phyloP scores from a whole-genome alignment of 1,140 invertebrate genomes.

The Vanessa atalanta region DNA sequence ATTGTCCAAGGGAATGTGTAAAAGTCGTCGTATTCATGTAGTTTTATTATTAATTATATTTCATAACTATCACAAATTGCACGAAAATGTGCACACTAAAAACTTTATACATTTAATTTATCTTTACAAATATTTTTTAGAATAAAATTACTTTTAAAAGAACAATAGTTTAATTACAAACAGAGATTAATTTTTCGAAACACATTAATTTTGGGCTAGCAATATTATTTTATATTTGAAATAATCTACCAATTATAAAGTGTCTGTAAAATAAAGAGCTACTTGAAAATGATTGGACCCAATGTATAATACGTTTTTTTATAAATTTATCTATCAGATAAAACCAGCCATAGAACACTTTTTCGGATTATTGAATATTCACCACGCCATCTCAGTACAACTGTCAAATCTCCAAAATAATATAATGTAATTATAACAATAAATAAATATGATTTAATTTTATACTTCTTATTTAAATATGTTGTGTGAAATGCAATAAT shows the following conservation, averaged over 20 bases:
- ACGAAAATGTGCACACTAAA: conserved; percentile 23
- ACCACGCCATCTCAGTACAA: neutral
- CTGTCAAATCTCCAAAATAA: neutral
- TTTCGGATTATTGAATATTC: neutral
- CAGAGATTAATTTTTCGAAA: neutral
- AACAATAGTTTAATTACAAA: neutral
- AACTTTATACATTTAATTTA: neutral
- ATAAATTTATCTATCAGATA: neutral
- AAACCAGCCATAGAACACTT: neutral
- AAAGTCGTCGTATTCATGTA: neutral
- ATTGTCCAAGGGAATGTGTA: conserved; percentile 53
- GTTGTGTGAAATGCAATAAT: neutral
- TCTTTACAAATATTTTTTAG: neutral
- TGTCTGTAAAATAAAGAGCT: neutral
- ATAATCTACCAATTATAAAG: neutral
- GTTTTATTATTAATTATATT: neutral
- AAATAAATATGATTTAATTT: neutral
- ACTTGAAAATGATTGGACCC: conserved; percentile 1
- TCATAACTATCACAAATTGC: conserved; percentile 27
- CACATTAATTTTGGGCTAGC: conserved; percentile 1
- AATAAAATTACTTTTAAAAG: neutral
- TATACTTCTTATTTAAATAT: neutral
- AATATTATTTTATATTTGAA: neutral
- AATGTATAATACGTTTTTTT: neutral
- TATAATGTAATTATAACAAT: neutral